Evolutionary conservation across 2,797 vertebrate species (phyloP), one percentile per base, ranked within the genome.

Genomic region (Cetoscarus ocellatus): DNA sequence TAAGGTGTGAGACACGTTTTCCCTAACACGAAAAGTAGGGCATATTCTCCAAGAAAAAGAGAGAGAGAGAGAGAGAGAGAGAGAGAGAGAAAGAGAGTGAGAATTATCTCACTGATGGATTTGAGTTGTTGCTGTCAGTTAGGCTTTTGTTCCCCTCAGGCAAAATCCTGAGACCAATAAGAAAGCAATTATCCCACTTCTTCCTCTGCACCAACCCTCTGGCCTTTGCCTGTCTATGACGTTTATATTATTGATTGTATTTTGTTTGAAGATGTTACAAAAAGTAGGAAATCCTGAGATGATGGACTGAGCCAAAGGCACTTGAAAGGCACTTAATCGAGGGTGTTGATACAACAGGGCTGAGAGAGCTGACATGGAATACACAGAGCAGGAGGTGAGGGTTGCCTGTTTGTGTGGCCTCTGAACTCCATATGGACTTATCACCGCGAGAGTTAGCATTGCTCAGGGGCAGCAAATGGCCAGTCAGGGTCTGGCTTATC

Each of bases 1-100:
- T 80, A 90, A 95, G 89, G 90, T 86, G 92, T 92, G 84, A 95
- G 85, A 75, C 88, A 94, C 63, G 89, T 94, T 95, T 96, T 88
- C 92, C 93, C 86, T 68, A 61, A 47, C 72, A 84, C 67, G 70
- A 84, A 88, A 81, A 93, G 93, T 58, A 84, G 79, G 69, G 62
- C 67, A 53, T 81, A 78, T 57, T 79, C 65, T 88, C 4, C 27
- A 27, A n/a, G n/a, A n/a, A n/a, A 27, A 27, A 27, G 27, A 27
- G 27, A 27, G 2, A 4, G 27, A 27, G 27, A 2, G 27, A 27
- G 27, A 27, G 27, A 27, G 2, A 4, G 27, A 27, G 27, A 27
- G 27, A 27, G 27, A 27, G 4, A 27, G 27, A 27, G 27, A 27
- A 36, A 88, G 79, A 70, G 63, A 10, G 86, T 88, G 75, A 68